Evolutionary conservation across 2,113 vertebrate species (phyloP).

Genomic region (Ailuropoda melanoleuca): DNA sequence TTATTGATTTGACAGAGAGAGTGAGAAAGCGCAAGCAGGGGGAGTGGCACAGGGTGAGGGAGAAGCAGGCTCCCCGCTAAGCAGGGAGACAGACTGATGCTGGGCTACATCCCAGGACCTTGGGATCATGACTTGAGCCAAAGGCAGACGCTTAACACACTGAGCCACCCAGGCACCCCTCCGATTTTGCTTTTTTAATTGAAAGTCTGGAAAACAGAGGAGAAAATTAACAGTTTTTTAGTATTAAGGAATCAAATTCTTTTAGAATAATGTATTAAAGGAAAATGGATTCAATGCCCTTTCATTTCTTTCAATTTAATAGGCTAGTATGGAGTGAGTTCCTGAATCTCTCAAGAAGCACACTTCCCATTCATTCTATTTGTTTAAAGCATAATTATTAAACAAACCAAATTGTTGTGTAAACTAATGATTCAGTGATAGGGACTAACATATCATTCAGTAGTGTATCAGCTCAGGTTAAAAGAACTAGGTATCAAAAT

Average conservation of each 20-base stretch:
- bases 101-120: too few relatives aligned
- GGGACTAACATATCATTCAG: constrained; percentile 73
- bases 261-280: not conserved
- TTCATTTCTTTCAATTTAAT: not conserved
- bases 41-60: too few relatives aligned
- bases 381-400: constrained; percentile 75
- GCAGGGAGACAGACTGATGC: too few relatives aligned
- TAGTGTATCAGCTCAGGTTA: not conserved
- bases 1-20: not conserved
- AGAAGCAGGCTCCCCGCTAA: too few relatives aligned
- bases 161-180: not conserved
- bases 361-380: constrained; percentile 67
- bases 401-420: constrained; percentile 62
- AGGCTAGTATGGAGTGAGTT: not conserved
- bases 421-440: constrained; percentile 73
- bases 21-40: too few relatives aligned
- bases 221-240: not conserved
- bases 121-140: too few relatives aligned
- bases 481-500: constrained; percentile 61
- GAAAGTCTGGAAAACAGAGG: not conserved
- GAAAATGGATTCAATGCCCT: not conserved
- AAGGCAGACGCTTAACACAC: too few relatives aligned
- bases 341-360: constrained; percentile 60
- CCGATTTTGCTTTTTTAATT: not conserved
- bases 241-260: not conserved